These are phyloP conservation scores for Muscicapa comitata DNA, from an alignment of 2,797 vertebrate species.

Conservation along the genomic window DNA sequence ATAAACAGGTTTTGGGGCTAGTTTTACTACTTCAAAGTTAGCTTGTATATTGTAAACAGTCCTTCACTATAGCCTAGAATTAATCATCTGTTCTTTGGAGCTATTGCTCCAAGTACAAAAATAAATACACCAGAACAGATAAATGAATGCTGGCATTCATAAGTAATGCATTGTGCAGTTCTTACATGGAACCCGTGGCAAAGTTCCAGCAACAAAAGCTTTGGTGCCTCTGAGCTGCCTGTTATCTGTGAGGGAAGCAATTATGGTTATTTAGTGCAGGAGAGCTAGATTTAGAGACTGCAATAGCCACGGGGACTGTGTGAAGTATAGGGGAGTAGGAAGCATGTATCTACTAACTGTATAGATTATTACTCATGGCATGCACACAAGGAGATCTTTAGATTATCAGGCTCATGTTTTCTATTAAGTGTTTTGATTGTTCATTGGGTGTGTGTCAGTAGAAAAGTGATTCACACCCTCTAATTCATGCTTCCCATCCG, in stretches of 20 bases:
- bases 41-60: neutral
- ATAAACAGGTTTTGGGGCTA: neutral
- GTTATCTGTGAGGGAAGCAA: neutral
- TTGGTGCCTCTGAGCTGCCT: neutral
- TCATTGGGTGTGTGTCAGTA: neutral
- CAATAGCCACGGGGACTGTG: neutral
- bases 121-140: neutral
- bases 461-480: neutral
- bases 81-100: neutral
- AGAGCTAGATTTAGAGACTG: neutral
- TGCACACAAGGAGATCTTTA: neutral
- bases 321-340: neutral
- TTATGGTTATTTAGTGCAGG: neutral
- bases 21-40: neutral
- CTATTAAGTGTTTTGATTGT: neutral
- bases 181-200: neutral
- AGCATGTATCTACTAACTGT: neutral
- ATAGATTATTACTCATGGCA: neutral
- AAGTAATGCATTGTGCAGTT: neutral
- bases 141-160: neutral
- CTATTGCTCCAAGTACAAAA: neutral
- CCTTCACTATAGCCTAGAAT: neutral
- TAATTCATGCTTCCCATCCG: neutral
- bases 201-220: neutral
- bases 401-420: neutral